These are phyloP conservation scores for Hanleya hanleyi DNA, from an alignment of 2,888 invertebrate species.

Conservation along the genomic window DNA sequence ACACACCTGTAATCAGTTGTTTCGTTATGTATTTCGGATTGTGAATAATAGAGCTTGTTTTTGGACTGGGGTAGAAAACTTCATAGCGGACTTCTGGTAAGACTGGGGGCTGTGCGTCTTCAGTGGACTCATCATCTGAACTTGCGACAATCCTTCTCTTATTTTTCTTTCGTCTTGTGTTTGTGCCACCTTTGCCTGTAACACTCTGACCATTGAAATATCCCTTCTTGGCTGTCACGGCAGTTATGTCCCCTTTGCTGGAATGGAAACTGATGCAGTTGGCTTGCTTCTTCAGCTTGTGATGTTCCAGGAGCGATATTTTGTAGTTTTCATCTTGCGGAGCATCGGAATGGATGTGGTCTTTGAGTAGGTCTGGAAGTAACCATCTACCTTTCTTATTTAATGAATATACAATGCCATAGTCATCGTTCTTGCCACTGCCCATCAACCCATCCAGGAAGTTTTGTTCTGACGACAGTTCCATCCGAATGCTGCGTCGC, in stretches of 20 bases:
- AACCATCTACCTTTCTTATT: constrained; percentile 19
- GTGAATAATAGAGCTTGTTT: background rate
- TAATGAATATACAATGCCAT: constrained; percentile 10
- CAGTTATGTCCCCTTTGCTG: background rate
- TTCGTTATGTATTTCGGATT: background rate
- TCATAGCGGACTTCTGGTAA: constrained; percentile 8
- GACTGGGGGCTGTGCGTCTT: background rate
- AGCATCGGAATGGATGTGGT: background rate
- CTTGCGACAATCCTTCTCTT: background rate
- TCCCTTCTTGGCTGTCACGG: background rate
- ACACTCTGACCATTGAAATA: background rate
- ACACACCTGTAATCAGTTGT: background rate
- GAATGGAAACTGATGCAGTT: constrained; percentile 9
- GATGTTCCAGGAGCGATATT: background rate
- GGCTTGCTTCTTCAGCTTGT: background rate
- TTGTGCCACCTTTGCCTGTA: background rate
- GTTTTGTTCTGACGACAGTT: too few relatives aligned
- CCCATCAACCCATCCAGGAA: background rate
- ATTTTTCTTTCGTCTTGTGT: background rate
- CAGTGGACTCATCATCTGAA: too few relatives aligned
- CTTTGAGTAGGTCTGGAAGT: constrained; percentile 8
- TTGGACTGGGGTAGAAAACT: background rate
- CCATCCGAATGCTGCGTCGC: background rate
- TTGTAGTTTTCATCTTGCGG: constrained; percentile 4
- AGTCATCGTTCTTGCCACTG: background rate